Base-by-base conservation (phyloP, 1,140 invertebrate genomes). In the Cydia amplana region DNA sequence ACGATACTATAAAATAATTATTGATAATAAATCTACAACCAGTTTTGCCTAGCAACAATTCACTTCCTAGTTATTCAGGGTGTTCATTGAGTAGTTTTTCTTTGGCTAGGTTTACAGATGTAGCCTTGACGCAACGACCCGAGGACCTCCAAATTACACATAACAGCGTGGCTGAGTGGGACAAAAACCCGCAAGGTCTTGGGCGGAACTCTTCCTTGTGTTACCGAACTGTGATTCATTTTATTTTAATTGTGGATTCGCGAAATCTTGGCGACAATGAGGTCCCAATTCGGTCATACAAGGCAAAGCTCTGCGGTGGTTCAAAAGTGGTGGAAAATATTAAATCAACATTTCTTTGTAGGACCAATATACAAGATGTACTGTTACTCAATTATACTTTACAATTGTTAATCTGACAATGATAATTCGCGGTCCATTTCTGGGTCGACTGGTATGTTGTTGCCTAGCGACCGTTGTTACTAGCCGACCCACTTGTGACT, bases 91-190 rank as follows among this genome's bases (percentile, higher is more conserved):
- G n/a, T 67, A 51, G 65, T 72, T 23, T 72, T 72, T 73, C 55
- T 73, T 43, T 23, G 14, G 51, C n/a, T 64, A 67, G 55, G 67
- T 40, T 63, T 49, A 40, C 40, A 63, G 72, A 72, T 16, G 80
- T 72, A 82, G 83, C 82, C 82, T 82, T 84, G 79, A 76, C 76
- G 77, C 75, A 78, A 82, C 81, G 88, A 91, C 88, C 85, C 85
- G 82, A 82, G 89, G 89, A 92, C 89, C 91, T 90, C 89, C 89
- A 91, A 92, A 92, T 91, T 92, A 92, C 91, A 92, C 91, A 92
- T 90, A 92, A 91, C 89, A 89, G 88, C 82, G 82, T 83, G 83
- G 81, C 83, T 78, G 76, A 81, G 76, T 81, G 78, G 77, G 78
- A 84, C 79, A 84, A 85, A 84, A 90, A 81, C 84, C 75, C 79